Percentiles rank a stretch among this genome's conserved stretches.
phyloP scores from a whole-genome alignment of 2,113 vertebrate genomes.

The Quiscalus mexicanus region DNA sequence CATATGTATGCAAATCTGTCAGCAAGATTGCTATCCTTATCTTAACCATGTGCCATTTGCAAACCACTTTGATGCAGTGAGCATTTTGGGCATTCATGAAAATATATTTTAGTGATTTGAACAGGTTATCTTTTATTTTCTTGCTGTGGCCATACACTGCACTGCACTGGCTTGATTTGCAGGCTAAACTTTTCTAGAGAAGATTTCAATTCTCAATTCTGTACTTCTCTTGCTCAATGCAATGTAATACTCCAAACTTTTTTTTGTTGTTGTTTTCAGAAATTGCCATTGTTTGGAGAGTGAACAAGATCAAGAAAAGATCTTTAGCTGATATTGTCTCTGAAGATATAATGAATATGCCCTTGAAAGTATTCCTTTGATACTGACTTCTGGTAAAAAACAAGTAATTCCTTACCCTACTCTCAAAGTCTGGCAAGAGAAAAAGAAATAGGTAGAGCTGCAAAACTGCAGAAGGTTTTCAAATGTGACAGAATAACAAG shows the following conservation, averaged over 20 bases:
- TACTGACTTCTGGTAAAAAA: not conserved
- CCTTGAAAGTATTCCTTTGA: not conserved
- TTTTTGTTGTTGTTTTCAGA: not conserved
- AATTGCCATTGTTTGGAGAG: not conserved
- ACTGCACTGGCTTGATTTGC: not conserved
- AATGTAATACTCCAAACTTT: not conserved
- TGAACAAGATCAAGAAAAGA: not conserved
- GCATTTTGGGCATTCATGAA: not conserved
- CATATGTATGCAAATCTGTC: conserved; percentile 22
- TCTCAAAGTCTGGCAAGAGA: not conserved
- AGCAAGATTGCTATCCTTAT: not conserved
- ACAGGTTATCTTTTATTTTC: not conserved
- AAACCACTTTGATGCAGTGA: not conserved
- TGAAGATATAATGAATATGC: not conserved
- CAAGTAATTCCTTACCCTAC: not conserved
- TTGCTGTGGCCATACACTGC: not conserved
- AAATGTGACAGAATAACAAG: not conserved
- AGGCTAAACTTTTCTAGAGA: not conserved
- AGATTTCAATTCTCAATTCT: not conserved
- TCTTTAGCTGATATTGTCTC: not conserved
- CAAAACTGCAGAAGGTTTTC: not conserved
- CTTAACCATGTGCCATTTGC: not conserved
- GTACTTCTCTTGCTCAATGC: not conserved
- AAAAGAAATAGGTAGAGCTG: not conserved
- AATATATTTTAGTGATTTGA: not conserved